These are phyloP conservation scores for Platyscapa corneri DNA, from an alignment of 1,140 invertebrate genomes.

Conservation along the genomic window DNA sequence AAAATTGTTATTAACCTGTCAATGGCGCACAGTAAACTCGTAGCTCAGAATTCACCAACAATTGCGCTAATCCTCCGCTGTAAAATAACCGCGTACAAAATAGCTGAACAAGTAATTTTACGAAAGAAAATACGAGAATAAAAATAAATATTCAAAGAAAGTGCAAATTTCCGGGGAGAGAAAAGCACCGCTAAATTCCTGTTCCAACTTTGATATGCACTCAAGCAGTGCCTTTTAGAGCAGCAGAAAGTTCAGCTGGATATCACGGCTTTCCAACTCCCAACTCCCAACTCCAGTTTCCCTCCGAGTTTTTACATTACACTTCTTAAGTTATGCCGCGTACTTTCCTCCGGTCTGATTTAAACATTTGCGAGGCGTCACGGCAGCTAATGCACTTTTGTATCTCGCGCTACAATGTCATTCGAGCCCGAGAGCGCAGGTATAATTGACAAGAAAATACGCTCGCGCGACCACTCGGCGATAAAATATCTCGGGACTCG, in stretches of 20 bases:
- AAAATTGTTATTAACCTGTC: too few relatives aligned
- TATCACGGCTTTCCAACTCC: background rate
- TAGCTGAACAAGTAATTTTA: background rate
- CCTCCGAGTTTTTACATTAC: background rate
- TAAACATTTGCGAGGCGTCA: background rate
- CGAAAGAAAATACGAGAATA: background rate
- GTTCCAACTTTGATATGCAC: background rate
- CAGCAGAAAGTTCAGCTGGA: background rate
- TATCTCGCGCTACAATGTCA: background rate
- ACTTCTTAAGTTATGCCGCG: background rate
- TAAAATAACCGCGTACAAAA: background rate
- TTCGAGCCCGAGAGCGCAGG: background rate
- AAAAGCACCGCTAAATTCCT: background rate
- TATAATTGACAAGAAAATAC: background rate
- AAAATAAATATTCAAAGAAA: background rate
- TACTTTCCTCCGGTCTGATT: background rate
- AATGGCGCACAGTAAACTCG: too few relatives aligned
- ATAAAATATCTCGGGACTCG: background rate
- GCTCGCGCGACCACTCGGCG: background rate
- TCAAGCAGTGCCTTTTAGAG: background rate
- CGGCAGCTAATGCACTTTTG: background rate
- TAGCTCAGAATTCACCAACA: too few relatives aligned
- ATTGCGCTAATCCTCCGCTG: too few relatives aligned
- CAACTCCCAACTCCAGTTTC: background rate
- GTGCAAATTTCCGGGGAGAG: background rate